Base-by-base conservation (phyloP, 2,888 invertebrate genomes). In the Catocala nupta region DNA sequence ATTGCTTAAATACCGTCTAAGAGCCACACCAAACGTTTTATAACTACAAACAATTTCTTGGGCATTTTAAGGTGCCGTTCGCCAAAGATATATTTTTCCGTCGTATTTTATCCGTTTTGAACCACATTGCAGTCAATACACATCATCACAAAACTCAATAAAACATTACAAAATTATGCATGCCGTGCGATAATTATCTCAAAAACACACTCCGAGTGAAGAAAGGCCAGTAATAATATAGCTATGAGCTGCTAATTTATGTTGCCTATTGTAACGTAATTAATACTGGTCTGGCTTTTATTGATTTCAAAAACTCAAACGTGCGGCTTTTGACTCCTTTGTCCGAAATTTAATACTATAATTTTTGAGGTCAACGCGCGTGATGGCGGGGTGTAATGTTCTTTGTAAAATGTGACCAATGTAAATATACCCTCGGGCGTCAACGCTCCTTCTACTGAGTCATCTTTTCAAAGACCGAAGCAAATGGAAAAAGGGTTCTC, bases 231-330 rank as follows among this genome's bases (percentile, higher is more conserved):
- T 89, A 90, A 90, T 88, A 83, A 85, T 78, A 87, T 75, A 81
- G 76, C 76, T 80, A 73, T 73, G 83, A 89, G 83, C 85, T 88
- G 90, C 84, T 90, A 89, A 91, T 88, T 87, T 78, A 80, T 82
- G 84, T 86, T 81, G 65, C 76, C 80, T 81, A 82, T 82, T 82
- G 79, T 80, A 73, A 62, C 77, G 73, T 85, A 87, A 90, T 90
- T 88, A 90, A 83, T 74, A 75, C 83, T 60, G 66, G 58, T 51
- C 54, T 81, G 68, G 58, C 71, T 77, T 55, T 81, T 86, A 85
- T 89, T 85, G 82, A 85, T 87, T 87, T 85, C 61, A 71, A 63
- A 76, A 84, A 82, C 77, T 77, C 63, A 75, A 78, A 81, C 74
- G 74, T 80, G 78, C 77, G 72, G 78, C 81, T 83, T 87, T 85